Conservation (phyloP, 2,797 vertebrate genomes). For the Fistularia commersonii region DNA sequence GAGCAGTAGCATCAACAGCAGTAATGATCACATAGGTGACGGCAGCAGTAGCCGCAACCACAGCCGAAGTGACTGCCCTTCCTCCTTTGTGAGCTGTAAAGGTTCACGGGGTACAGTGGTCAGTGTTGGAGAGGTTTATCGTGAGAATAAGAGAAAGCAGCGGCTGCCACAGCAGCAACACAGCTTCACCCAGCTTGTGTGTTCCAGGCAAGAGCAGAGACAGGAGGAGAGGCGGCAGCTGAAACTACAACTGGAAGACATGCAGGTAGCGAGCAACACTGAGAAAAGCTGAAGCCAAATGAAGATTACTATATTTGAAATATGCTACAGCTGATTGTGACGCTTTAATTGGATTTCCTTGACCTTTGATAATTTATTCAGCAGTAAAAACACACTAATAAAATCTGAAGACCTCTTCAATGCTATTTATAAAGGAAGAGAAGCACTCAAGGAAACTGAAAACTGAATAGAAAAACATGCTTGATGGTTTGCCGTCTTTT, state of each 20-base stretch:
- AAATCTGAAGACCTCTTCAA: background rate
- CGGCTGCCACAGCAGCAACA: conserved; percentile 97
- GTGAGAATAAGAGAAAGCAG: conserved; percentile 98
- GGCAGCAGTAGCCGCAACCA: conserved; percentile 25
- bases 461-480: too few relatives aligned
- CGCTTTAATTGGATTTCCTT: too few relatives aligned
- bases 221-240: conserved; percentile 95
- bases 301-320: too few relatives aligned
- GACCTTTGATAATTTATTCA: too few relatives aligned
- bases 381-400: too few relatives aligned
- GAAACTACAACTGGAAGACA: conserved; percentile 98
- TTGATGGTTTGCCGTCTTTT: too few relatives aligned
- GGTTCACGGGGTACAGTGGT: conserved; percentile 57
- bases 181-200: conserved; percentile 96
- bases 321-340: too few relatives aligned
- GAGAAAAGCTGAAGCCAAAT: too few relatives aligned
- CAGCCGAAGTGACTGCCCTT: conserved; percentile 42
- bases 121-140: conserved; percentile 82
- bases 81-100: conserved; percentile 62
- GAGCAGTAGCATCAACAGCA: conserved; percentile 28
- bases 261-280: conserved; percentile 76
- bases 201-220: conserved; percentile 93
- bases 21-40: conserved; percentile 42
- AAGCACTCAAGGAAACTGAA: too few relatives aligned
- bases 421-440: too few relatives aligned